Evolutionary conservation across 2,797 vertebrate genomes (phyloP).

Genomic region (Enoplosus armatus): DNA sequence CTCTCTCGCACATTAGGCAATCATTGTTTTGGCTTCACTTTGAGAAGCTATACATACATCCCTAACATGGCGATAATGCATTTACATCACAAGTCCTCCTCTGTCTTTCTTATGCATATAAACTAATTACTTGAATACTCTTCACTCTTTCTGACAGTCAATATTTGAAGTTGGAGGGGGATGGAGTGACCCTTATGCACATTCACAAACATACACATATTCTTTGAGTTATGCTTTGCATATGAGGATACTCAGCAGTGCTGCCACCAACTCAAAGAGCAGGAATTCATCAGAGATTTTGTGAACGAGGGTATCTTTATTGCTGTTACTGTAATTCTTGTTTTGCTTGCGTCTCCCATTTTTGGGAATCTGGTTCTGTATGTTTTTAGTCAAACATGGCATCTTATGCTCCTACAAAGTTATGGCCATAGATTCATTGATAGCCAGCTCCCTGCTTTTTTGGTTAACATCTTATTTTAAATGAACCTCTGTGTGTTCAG

Average conservation of each 20-base stretch:
- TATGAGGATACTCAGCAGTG: conserved; percentile 17
- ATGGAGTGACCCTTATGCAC: conserved; percentile 14
- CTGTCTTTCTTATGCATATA: conserved; percentile 75
- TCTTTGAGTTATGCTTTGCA: conserved; percentile 33
- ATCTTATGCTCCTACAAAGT: conserved; percentile 19
- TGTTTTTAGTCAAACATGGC: neutral
- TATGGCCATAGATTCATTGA: conserved; percentile 1
- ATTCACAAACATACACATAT: conserved; percentile 37
- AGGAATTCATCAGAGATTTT: neutral
- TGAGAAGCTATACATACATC: conserved; percentile 62
- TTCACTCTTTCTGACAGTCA: conserved; percentile 69
- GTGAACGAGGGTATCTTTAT: neutral
- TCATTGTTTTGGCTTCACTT: conserved; percentile 69
- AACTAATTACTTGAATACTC: conserved; percentile 63
- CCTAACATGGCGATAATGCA: conserved; percentile 27
- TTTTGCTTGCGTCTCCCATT: neutral
- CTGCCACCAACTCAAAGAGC: neutral
- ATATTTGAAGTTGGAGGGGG: conserved; percentile 65
- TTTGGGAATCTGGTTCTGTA: neutral
- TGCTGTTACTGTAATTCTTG: neutral
- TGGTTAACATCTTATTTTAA: conserved; percentile 48
- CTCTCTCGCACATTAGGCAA: conserved; percentile 49
- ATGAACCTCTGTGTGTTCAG: conserved; percentile 58
- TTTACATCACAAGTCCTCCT: conserved; percentile 61
- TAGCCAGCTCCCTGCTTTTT: conserved; percentile 12